These are phyloP conservation scores for Netelia virgata DNA, from an alignment of 2,888 invertebrate genomes.

Conservation along the genomic window DNA sequence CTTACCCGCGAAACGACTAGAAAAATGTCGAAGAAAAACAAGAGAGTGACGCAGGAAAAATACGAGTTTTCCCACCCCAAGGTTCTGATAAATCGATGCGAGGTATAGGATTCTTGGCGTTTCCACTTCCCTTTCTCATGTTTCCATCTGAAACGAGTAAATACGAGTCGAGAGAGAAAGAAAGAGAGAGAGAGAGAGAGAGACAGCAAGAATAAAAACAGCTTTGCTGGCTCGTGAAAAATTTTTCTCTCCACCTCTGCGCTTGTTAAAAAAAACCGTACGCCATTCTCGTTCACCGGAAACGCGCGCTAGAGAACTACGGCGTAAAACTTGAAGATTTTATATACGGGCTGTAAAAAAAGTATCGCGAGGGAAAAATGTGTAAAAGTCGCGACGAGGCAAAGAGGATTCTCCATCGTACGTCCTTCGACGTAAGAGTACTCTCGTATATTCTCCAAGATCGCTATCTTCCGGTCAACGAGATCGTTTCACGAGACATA, in stretches of 20 bases:
- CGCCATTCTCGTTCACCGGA: constrained; percentile 34
- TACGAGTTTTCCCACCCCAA: constrained; percentile 35
- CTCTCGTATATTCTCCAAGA: not conserved
- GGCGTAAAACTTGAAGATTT: constrained; percentile 15
- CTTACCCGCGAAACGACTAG: not conserved
- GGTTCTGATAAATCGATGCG: constrained; percentile 51
- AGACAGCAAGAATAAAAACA: no score
- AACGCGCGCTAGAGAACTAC: constrained; percentile 7
- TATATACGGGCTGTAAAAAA: constrained; percentile 54
- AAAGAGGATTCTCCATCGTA: not conserved
- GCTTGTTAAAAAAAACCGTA: not conserved
- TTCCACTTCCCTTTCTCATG: constrained; percentile 42
- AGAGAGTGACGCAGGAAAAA: constrained; percentile 26
- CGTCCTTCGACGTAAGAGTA: not conserved
- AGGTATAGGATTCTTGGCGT: constrained; percentile 40
- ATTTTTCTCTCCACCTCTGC: constrained; percentile 13
- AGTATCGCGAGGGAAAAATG: constrained; percentile 19
- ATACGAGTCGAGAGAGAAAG: constrained; percentile 1
- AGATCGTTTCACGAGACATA: not conserved
- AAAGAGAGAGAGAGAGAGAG: no score
- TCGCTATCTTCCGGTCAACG: constrained; percentile 5
- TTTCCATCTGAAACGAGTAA: constrained; percentile 41
- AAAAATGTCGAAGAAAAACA: constrained; percentile 29
- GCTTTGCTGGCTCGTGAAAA: constrained; percentile 29
- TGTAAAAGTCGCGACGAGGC: constrained; percentile 34